Evolutionary conservation across 1,140 invertebrate species (phyloP).

Genomic region (Hydropsyche tenuis): DNA sequence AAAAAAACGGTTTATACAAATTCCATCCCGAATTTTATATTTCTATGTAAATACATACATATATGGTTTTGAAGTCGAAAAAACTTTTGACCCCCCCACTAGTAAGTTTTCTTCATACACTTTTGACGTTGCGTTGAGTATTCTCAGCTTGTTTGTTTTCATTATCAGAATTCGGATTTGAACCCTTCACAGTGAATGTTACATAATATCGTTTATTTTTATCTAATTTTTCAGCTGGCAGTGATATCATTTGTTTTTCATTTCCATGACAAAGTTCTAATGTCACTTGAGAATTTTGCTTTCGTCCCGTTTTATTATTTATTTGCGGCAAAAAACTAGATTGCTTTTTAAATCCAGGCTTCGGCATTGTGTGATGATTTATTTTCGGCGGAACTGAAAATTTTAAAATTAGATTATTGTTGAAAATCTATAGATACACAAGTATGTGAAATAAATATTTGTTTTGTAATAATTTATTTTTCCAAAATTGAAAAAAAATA

Average conservation of each 20-base stretch:
- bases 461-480: too few species aligned
- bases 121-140: constrained; percentile 48
- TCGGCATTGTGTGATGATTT: constrained; percentile 78
- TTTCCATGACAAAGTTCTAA: constrained; percentile 80
- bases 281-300: constrained; percentile 65
- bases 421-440: too few species aligned
- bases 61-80: too few species aligned
- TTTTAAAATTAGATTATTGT: not conserved
- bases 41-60: too few species aligned
- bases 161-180: constrained; percentile 60
- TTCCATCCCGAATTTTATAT: not conserved
- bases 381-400: constrained; percentile 71
- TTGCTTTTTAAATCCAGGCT: constrained; percentile 57
- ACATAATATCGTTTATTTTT: constrained; percentile 89
- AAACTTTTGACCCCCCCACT: too few species aligned
- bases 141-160: constrained; percentile 53
- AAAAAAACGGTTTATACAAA: not conserved
- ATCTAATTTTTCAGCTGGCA: constrained; percentile 83
- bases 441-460: too few species aligned
- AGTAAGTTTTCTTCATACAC: too few species aligned
- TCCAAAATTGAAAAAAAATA: too few species aligned
- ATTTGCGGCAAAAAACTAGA: constrained; percentile 67
- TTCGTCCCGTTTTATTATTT: constrained; percentile 59
- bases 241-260: constrained; percentile 82
- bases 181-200: constrained; percentile 84